phyloP scores from a whole-genome alignment of 2,888 invertebrate species.

The Coremacera marginata region DNA sequence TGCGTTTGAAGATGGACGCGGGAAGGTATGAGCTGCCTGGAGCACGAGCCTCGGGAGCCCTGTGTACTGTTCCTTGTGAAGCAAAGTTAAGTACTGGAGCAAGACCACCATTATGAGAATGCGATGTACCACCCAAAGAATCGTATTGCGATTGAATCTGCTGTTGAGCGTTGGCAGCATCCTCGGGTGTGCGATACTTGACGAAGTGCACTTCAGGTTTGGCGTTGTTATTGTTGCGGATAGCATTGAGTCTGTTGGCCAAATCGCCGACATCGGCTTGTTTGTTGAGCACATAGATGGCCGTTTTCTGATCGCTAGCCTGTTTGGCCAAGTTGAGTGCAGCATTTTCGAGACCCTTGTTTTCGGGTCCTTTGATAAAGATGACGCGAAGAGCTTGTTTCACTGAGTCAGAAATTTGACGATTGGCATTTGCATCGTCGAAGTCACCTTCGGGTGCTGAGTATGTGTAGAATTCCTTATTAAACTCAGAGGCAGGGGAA shows the following conservation, averaged over 20 bases:
- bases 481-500: slow-evolving; percentile 51
- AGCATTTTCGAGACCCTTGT: slow-evolving; percentile 58
- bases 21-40: slow-evolving; percentile 43
- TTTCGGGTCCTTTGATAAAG: slow-evolving; percentile 62
- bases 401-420: slow-evolving; percentile 49
- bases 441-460: slow-evolving; percentile 60
- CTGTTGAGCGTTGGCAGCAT: slow-evolving; percentile 60
- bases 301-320: slow-evolving; percentile 61
- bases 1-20: slow-evolving; percentile 3
- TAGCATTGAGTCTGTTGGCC: slow-evolving; percentile 53
- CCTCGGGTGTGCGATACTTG: slow-evolving; percentile 63
- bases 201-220: slow-evolving; percentile 65
- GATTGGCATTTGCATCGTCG: slow-evolving; percentile 51
- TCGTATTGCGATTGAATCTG: slow-evolving; percentile 61
- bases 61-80: slow-evolving; percentile 49
- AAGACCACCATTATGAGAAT: slow-evolving; percentile 55
- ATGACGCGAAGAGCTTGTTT: slow-evolving; percentile 59
- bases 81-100: slow-evolving; percentile 59
- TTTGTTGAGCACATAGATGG: slow-evolving; percentile 64
- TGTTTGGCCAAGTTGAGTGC: slow-evolving; percentile 58
- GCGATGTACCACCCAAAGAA: slow-evolving; percentile 54
- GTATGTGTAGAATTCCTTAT: slow-evolving; percentile 59
- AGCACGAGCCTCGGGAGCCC: slow-evolving; percentile 45
- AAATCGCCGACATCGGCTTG: slow-evolving; percentile 58
- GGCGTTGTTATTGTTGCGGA: slow-evolving; percentile 52